Evolutionary conservation across 2,888 invertebrate genomes (phyloP), one percentile per base, ranked within the genome.

Genomic region (Drosophila birchii): DNA sequence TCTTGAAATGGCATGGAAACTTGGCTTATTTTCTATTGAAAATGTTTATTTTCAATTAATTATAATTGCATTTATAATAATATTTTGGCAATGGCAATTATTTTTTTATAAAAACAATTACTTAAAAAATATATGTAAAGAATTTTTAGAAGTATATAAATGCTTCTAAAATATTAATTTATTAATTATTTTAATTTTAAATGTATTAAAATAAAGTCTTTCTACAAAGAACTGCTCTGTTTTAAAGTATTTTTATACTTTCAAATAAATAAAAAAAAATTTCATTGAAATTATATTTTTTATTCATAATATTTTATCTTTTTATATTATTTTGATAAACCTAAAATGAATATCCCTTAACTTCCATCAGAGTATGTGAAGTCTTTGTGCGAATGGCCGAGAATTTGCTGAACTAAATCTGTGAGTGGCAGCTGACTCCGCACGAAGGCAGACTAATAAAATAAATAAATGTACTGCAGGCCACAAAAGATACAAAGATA

Each of bases 401-500:
- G 38, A 56, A 38, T 59, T 34, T 23, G 20, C 41, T 54, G 18
- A 43, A 56, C 43, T 43, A 16, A 56, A 61, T 62, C 36, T 36
- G 23, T 63, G 63, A 47, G 38, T 59, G 39, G 39, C 58, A 58
- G 63, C 59, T 63, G 58, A 58, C 47, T 58, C 32, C 59, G 32
- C 32, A 59, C 47, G 51, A 45, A 67, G 63, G 44, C 47, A 69
- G 57, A 41, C 57, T 61, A 57, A 60, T 73, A 63, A 73, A 67
- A 41, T 54, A 68, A 54, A 60, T 73, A 63, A 73, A 67, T 51
- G 57, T 71, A 73, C 44, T 67, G 39, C 64, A 60, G 60, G 38
- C 58, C 32, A 34, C 60, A 53, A 53, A 53, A 71, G 36, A 58
- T 20, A 58, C 62, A 53, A 53, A 72, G 32, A 58, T 23, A 58